Conservation (phyloP, 2,797 vertebrate genomes). For the Petrocephalus sullivani region DNA sequence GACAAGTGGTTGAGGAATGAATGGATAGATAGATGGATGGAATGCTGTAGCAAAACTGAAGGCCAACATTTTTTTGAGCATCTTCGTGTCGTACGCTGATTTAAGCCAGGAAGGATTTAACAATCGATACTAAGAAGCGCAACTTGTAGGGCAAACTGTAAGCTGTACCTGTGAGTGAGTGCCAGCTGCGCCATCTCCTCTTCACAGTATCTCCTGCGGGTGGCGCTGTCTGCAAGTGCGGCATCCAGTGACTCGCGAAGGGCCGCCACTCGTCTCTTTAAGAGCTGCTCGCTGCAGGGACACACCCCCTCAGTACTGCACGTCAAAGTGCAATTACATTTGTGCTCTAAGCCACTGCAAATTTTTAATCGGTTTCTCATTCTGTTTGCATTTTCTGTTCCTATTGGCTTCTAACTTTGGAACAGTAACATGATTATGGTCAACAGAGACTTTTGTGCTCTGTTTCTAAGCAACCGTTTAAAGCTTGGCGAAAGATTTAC, state of each 20-base stretch:
- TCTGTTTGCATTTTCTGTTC: neutral
- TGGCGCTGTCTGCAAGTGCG: slow-evolving; percentile 49
- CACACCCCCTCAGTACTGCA: neutral
- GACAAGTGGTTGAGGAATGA: neutral
- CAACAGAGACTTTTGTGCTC: neutral
- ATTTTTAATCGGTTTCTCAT: neutral
- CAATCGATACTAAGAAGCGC: neutral
- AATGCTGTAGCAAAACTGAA: neutral
- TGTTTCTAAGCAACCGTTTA: slow-evolving; percentile 52
- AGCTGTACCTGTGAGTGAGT: slow-evolving; percentile 60
- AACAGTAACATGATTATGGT: slow-evolving; percentile 12
- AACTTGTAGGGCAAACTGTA: neutral
- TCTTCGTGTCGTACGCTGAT: neutral
- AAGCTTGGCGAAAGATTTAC: slow-evolving; percentile 28
- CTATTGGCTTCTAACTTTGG: neutral
- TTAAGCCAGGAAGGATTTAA: neutral
- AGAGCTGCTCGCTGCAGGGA: slow-evolving; percentile 53
- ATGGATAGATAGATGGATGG: neutral
- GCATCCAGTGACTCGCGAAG: slow-evolving; percentile 59
- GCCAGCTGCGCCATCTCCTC: slow-evolving; percentile 59
- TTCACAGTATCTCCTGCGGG: slow-evolving; percentile 52
- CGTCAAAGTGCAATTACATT: neutral
- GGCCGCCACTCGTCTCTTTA: slow-evolving; percentile 59
- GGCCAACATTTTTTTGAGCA: neutral
- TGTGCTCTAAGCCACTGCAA: neutral